Percentiles rank a stretch among this genome's conserved stretches.
These are phyloP conservation scores for Rhabdornis inornatus DNA, from an alignment of 2,113 vertebrate genomes.

Conservation along the genomic window DNA sequence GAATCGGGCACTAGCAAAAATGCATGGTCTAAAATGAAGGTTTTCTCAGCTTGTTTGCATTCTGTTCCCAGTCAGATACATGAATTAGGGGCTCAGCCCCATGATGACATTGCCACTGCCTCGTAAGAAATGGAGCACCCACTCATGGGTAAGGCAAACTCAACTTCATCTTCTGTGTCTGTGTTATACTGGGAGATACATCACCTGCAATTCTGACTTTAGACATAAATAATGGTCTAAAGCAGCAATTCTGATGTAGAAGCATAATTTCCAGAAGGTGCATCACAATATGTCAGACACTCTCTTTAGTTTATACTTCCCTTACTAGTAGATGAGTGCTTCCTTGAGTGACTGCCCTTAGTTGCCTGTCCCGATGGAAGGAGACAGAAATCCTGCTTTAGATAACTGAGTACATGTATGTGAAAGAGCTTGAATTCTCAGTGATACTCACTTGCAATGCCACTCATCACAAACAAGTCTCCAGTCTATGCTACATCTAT, in stretches of 20 bases:
- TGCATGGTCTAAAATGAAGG: background rate
- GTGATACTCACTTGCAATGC: background rate
- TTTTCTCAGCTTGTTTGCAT: background rate
- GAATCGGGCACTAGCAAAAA: background rate
- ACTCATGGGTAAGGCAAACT: background rate
- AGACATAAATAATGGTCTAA: background rate
- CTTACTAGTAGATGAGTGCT: background rate
- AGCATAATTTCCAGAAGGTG: background rate
- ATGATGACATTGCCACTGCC: background rate
- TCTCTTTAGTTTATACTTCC: background rate
- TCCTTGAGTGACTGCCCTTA: background rate
- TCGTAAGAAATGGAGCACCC: accelerated
- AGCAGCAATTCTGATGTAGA: background rate
- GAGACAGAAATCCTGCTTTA: background rate
- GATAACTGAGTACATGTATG: background rate
- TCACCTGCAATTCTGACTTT: background rate
- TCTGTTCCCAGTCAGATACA: background rate
- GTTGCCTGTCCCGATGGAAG: background rate
- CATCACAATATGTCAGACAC: background rate
- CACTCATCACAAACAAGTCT: background rate
- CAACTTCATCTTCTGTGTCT: background rate
- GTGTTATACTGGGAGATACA: background rate
- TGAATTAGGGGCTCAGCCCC: background rate
- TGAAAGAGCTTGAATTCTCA: background rate
- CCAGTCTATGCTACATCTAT: background rate